These are phyloP conservation scores for Miniopterus natalensis DNA, from an alignment of 2,113 vertebrate genomes.

Conservation along the genomic window DNA sequence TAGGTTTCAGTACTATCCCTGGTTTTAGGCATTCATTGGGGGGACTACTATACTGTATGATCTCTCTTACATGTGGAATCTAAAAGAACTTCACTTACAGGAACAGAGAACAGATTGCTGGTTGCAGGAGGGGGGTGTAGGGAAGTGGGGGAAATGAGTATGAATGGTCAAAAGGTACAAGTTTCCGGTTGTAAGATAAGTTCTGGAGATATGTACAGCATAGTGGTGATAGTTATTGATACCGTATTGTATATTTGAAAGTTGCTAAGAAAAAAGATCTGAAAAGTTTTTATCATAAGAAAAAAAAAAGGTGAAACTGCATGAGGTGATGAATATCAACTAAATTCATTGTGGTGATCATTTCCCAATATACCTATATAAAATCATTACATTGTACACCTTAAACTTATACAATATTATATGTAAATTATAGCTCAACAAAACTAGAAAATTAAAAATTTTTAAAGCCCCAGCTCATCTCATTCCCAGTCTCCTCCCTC, in stretches of 20 bases:
- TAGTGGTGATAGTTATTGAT: background rate
- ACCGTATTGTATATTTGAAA: background rate
- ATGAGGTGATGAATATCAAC: background rate
- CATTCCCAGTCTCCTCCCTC: background rate
- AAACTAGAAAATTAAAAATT: background rate
- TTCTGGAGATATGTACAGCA: background rate
- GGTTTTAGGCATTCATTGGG: background rate
- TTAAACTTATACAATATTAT: background rate
- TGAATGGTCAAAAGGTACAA: background rate
- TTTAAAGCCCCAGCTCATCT: background rate
- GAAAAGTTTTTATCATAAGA: background rate
- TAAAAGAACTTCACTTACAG: background rate
- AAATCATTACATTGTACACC: background rate
- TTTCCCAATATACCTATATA: background rate
- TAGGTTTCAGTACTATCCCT: background rate
- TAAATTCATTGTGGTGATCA: background rate
- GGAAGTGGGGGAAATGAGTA: background rate
- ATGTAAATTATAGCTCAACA: background rate
- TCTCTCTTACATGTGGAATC: background rate
- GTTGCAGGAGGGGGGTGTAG: background rate
- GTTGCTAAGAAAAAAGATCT: background rate
- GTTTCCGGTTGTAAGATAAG: background rate
- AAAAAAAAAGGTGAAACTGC: background rate
- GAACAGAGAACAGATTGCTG: background rate
- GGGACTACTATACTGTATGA: background rate